A percentile compares a stretch with the other conserved stretches of the same genome.
phyloP scores from a whole-genome alignment of 1,140 invertebrate genomes.

The Belonocnema kinseyi region DNA sequence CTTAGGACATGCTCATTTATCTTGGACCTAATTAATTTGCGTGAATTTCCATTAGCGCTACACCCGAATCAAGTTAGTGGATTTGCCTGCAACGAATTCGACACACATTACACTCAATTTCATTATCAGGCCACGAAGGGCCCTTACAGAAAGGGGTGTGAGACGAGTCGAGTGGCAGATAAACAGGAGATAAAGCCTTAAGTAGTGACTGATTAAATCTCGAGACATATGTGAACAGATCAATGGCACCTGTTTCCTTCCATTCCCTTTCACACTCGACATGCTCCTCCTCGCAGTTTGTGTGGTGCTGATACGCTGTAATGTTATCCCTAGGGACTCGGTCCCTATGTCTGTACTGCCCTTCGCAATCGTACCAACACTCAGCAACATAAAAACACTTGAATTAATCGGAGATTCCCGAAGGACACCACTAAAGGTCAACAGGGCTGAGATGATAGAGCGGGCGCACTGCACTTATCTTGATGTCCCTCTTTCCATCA shows the following conservation, averaged over 20 bases:
- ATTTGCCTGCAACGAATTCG: constrained; percentile 62
- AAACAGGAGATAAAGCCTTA: constrained; percentile 69
- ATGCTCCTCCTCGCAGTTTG: constrained; percentile 56
- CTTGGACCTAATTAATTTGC: constrained; percentile 55
- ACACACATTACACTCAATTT: constrained; percentile 69
- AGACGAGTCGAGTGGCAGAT: constrained; percentile 53
- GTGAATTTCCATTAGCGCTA: constrained; percentile 61
- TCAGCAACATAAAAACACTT: constrained; percentile 66
- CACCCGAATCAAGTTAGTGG: constrained; percentile 59
- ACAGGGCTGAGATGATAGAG: constrained; percentile 46
- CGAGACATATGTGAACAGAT: constrained; percentile 73
- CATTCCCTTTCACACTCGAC: constrained; percentile 42
- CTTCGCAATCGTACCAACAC: constrained; percentile 52
- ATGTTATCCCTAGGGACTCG: constrained; percentile 67
- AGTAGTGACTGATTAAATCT: constrained; percentile 75
- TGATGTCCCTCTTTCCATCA: constrained; percentile 26
- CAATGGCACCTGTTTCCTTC: constrained; percentile 60
- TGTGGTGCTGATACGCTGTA: constrained; percentile 74
- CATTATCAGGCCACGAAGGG: constrained; percentile 58
- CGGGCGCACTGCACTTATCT: constrained; percentile 38
- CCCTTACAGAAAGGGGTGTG: constrained; percentile 38
- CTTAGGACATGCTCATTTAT: neutral
- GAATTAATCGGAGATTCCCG: constrained; percentile 70
- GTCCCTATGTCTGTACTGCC: constrained; percentile 46
- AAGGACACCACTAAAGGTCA: constrained; percentile 67